Conservation (phyloP, 1,140 invertebrate genomes). For the Apis mellifera region DNA sequence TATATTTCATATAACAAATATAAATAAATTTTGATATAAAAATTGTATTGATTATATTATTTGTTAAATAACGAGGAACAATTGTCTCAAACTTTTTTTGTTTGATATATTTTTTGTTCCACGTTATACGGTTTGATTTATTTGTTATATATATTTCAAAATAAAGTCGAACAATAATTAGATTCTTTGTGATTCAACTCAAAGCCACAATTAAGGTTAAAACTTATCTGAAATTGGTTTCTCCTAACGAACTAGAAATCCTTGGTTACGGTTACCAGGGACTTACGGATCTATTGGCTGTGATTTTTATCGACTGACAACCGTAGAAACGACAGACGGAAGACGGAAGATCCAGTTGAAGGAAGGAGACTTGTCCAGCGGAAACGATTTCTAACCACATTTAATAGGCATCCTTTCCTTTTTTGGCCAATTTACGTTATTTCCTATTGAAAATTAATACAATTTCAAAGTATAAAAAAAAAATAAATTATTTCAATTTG, state of each 20-base stretch:
- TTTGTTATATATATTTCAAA: neutral
- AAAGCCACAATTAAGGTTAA: neutral
- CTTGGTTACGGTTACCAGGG: neutral
- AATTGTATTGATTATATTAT: too few relatives aligned
- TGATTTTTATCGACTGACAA: neutral
- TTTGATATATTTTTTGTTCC: too few relatives aligned
- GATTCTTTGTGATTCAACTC: neutral
- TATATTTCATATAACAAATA: neutral
- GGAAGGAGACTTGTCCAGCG: neutral
- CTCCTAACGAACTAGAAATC: neutral
- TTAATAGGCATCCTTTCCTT: too few relatives aligned
- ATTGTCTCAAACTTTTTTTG: too few relatives aligned
- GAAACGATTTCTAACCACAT: neutral
- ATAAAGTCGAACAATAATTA: neutral
- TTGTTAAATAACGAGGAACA: too few relatives aligned
- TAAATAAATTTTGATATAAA: too few relatives aligned
- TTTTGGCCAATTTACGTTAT: neutral
- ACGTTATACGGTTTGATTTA: too few relatives aligned
- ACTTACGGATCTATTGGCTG: neutral
- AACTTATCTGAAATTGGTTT: neutral
- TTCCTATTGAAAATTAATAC: neutral
- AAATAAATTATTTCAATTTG: too few relatives aligned
- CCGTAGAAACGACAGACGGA: neutral
- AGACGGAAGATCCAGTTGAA: neutral
- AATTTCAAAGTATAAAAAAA: neutral